phyloP scores from a whole-genome alignment of 2,888 invertebrate species.

The Athalia circularis region DNA sequence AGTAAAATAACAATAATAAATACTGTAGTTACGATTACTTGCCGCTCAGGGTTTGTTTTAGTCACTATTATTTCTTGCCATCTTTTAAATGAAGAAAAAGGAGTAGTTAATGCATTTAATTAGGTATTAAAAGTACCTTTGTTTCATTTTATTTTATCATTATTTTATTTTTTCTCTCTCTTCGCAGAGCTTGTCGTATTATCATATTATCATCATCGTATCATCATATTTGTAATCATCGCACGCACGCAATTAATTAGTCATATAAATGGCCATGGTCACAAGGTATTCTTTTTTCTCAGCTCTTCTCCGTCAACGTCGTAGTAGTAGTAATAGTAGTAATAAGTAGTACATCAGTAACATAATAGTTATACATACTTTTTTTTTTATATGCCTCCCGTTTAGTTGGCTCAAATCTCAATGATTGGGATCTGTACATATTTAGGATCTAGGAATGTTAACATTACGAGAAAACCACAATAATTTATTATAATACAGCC shows the following conservation, averaged over 20 bases:
- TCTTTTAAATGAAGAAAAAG: too few species aligned
- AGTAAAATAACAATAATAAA: too few species aligned
- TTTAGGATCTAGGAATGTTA: conserved; percentile 68
- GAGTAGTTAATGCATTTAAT: too few species aligned
- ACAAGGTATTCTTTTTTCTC: conserved; percentile 27
- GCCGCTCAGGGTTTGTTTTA: too few species aligned
- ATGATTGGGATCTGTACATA: conserved; percentile 64
- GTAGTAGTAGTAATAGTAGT: not conserved
- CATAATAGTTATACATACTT: conserved; percentile 24
- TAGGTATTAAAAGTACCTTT: too few species aligned
- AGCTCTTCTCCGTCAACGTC: conserved; percentile 4
- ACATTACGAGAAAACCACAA: conserved; percentile 72
- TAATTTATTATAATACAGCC: conserved; percentile 73
- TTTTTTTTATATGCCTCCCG: conserved; percentile 27
- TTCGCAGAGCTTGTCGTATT: not conserved
- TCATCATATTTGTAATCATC: not conserved
- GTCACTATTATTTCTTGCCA: not conserved
- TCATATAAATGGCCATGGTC: conserved; percentile 39
- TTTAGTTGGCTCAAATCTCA: conserved; percentile 63
- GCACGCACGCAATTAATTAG: not conserved
- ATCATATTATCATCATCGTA: conserved; percentile 10
- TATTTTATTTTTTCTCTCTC: too few species aligned
- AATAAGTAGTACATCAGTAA: conserved; percentile 12
- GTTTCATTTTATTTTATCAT: too few species aligned
- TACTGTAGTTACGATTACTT: too few species aligned